Evolutionary conservation across 2,113 vertebrate genomes (phyloP).

Genomic region (Melanerpes formicivorus): DNA sequence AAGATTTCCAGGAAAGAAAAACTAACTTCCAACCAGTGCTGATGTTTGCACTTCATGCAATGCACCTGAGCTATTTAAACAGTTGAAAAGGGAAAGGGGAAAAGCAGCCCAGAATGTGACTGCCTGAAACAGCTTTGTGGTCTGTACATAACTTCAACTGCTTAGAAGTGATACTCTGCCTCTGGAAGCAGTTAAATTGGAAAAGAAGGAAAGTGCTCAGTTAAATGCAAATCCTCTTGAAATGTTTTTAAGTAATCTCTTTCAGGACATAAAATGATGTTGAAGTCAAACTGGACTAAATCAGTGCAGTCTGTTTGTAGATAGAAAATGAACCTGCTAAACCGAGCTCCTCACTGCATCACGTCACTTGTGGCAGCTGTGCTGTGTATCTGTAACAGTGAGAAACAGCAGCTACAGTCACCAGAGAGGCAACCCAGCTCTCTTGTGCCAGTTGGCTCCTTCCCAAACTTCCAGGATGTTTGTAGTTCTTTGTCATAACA

Average conservation of each 20-base stretch:
- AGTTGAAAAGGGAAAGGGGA: neutral
- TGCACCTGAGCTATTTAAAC: neutral
- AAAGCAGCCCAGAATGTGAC: neutral
- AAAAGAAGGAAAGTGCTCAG: neutral
- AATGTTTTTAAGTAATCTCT: neutral
- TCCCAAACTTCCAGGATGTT: neutral
- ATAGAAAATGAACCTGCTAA: neutral
- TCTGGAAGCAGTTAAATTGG: neutral
- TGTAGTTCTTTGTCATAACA: neutral
- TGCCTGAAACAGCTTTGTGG: neutral
- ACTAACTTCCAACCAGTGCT: neutral
- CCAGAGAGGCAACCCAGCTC: neutral
- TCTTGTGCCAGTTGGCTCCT: neutral
- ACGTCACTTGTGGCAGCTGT: neutral
- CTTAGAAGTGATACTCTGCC: neutral
- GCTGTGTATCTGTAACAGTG: neutral
- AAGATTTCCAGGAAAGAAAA: slow-evolving; percentile 17
- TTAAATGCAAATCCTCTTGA: neutral
- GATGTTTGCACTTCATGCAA: slow-evolving; percentile 23
- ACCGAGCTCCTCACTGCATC: neutral
- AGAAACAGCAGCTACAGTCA: neutral
- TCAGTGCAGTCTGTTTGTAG: neutral
- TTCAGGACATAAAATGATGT: neutral
- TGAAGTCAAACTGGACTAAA: neutral
- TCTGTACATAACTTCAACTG: neutral